A percentile compares a stretch with the other conserved stretches of the same genome.
phyloP scores from a whole-genome alignment of 2,797 vertebrate genomes.

The Mustela erminea region DNA sequence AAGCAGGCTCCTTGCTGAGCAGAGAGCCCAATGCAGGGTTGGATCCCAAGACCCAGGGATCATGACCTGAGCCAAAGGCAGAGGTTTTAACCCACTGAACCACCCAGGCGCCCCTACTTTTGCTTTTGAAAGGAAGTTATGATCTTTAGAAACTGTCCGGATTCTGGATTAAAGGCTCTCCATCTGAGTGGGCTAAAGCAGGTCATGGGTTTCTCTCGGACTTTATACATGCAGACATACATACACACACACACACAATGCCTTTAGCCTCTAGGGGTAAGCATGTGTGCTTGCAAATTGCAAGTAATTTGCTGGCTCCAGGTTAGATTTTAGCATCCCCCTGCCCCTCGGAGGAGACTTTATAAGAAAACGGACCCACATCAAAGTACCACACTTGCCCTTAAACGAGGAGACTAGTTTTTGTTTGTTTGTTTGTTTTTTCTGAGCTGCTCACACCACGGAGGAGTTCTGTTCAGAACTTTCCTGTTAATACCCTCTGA shows the following conservation, averaged over 20 bases:
- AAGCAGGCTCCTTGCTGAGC: no score
- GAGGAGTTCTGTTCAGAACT: background rate
- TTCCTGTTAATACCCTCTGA: conserved; percentile 13
- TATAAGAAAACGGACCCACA: conserved; percentile 18
- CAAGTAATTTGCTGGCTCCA: conserved; percentile 8
- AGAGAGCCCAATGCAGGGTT: no score
- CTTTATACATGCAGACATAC: no score
- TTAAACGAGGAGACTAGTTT: background rate
- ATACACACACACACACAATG: background rate
- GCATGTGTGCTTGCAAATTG: conserved; percentile 20
- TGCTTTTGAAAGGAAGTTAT: background rate
- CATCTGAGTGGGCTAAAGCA: background rate
- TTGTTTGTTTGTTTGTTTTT: background rate
- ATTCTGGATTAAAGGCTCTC: background rate
- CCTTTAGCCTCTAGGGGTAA: background rate
- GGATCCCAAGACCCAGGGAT: no score
- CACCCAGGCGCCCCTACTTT: background rate
- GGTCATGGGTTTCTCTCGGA: background rate
- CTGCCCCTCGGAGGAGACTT: background rate
- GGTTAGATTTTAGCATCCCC: background rate
- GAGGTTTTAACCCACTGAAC: no score
- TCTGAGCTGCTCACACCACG: background rate
- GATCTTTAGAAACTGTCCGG: background rate
- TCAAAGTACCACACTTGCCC: conserved; percentile 46
- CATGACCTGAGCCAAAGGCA: no score